Base-by-base conservation (phyloP, 2,797 vertebrate species). In the Enteromius viviparus region DNA sequence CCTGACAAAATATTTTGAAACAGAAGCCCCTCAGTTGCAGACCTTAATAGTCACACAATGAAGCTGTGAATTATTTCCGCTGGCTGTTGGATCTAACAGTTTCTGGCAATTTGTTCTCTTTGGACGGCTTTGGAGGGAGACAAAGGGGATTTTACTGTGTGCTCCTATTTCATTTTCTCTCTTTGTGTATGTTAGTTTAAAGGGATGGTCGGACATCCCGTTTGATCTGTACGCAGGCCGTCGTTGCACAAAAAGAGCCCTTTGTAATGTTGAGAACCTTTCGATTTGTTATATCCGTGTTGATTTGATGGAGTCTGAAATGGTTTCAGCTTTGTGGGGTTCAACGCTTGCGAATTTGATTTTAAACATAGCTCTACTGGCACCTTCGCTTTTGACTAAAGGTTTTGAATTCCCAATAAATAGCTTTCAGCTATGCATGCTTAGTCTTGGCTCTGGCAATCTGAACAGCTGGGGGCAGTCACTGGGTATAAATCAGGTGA, bases 401-500 rank as follows among this genome's bases (percentile, higher is more conserved):
- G 84, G 88, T 91, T 92, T 89, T 84, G 87, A 91, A 89, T 91
- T 47, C 80, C 90, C 89, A 89, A 84, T 87, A 82, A 85, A 86
- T 84, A 84, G 49, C 80, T 84, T 89, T 92, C 90, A 88, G 90
- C 91, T 91, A 89, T 91, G 93, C 92, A 92, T 93, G 93, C 91
- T 92, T 87, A 89, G 88, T 90, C 90, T 92, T 93, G 94, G 93
- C 93, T 91, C 89, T 78, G 87, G 89, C 86, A 81, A 85, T 92
- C 88, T 91, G 85, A 93, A 93, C 94, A 95, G 94, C 93, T 93
- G 93, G 94, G 90, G 91, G 93, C 91, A 94, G 93, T 94, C 93
- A 93, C 88, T 91, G 87, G 90, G 89, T 92, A 94, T 94, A 94
- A 94, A 94, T 94, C 94, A 93, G 85, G 85, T 89, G 87, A 90